phyloP scores from a whole-genome alignment of 2,888 invertebrate genomes.

The Xylophagus ater region DNA sequence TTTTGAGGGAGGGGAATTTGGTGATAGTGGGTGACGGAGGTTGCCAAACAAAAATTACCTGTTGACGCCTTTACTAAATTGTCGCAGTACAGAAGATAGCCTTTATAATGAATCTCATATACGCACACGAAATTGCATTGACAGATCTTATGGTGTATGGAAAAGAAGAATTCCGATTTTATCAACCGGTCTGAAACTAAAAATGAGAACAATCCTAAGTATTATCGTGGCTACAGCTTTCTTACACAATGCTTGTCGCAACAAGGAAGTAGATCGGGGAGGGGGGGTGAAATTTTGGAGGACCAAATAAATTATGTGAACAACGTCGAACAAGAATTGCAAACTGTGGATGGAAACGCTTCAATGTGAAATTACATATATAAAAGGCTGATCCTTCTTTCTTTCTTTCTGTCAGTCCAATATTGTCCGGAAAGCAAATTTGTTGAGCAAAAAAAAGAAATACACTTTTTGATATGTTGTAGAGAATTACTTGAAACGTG shows the following conservation, averaged over 20 bases:
- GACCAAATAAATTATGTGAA: background rate
- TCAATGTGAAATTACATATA: no score
- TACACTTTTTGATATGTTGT: no score
- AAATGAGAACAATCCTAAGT: slow-evolving; percentile 2
- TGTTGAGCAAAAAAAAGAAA: no score
- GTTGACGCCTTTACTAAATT: slow-evolving; percentile 4
- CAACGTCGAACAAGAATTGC: no score
- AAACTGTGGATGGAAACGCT: no score
- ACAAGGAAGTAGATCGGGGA: background rate
- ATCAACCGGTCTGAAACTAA: slow-evolving; percentile 11
- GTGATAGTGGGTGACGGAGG: slow-evolving; percentile 7
- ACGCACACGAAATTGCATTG: slow-evolving; percentile 12
- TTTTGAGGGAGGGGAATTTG: slow-evolving; percentile 4
- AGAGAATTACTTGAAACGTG: no score
- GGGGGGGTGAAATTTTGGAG: background rate
- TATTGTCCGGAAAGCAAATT: no score
- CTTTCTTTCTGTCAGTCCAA: no score
- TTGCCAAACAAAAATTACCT: slow-evolving; percentile 1
- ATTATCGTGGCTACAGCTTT: slow-evolving; percentile 15
- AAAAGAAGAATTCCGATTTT: slow-evolving; percentile 14
- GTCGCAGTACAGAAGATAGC: background rate
- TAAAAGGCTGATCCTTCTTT: no score
- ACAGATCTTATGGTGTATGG: slow-evolving; percentile 15
- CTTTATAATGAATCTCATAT: slow-evolving; percentile 11
- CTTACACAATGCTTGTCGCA: slow-evolving; percentile 11